Base-by-base conservation (phyloP, 1,140 invertebrate species). In the Pseudomyrmex dendroicus region DNA sequence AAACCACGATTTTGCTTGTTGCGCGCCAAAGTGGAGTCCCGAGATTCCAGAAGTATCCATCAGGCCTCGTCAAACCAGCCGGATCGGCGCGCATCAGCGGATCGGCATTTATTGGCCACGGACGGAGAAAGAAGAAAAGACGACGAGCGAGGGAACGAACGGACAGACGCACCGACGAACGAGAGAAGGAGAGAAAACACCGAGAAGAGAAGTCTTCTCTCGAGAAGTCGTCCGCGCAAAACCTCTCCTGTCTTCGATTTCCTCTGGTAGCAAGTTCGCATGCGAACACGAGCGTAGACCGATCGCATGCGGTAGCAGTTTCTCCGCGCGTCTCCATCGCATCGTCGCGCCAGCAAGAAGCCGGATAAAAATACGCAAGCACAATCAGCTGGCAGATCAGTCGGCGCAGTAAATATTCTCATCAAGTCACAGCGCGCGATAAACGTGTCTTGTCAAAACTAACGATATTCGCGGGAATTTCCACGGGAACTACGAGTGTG, bases 31-130 rank as follows among this genome's bases (percentile, higher is more conserved):
- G 90, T 90, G 83, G 86, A 91, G 91, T 90, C 93, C 92, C 87
- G 89, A 88, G 91, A 93, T 93, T 91, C 92, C 92, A 92, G 85
- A 89, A 89, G 93, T 93, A 94, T 93, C 93, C 93, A 94, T 94
- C 93, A 94, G 93, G 87, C 85, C 91, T 94, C 93, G 93, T 93
- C 93, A 94, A 94, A 94, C 92, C 93, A 93, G 91, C 93, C 91
- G 46, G 76, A 80, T 80, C 76, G 92, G 93, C 92, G 93, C 92
- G 89, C 93, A 93, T 94, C 93, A 91, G 92, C 70, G 83, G 91
- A 94, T 94, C 93, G 92, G 90, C 89, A 93, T 92, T 91, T 91
- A 91, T 92, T 90, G 91, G 82, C 82, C 86, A 87, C 85, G 87
- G 61, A 56, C 62, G 73, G 76, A 84, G 62, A 72, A 86, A 82